Conservation (phyloP, 2,797 vertebrate species). For the Myotis pilosus region DNA sequence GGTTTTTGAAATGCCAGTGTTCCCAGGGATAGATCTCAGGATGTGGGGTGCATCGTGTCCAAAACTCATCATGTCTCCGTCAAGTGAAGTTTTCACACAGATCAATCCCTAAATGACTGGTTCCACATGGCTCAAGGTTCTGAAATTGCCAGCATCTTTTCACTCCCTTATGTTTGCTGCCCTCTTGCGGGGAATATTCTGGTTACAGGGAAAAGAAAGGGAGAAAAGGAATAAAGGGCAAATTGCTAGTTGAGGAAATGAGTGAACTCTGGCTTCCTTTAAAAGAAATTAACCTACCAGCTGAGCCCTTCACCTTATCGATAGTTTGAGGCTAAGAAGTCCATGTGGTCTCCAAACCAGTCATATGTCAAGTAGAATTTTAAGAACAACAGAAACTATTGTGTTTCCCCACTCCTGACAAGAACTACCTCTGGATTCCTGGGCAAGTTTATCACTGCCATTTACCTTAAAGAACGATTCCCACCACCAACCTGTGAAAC, state of each 20-base stretch:
- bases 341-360: background rate
- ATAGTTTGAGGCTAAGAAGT: background rate
- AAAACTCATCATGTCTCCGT: background rate
- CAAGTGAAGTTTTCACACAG: background rate
- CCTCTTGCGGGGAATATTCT: slow-evolving; percentile 40
- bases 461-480: background rate
- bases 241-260: background rate
- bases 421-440: background rate
- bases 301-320: background rate
- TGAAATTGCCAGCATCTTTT: background rate
- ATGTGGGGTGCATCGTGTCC: background rate
- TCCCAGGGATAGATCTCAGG: background rate
- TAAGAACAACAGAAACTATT: background rate
- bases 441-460: background rate
- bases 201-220: background rate
- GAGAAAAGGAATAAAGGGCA: background rate
- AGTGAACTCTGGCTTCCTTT: background rate
- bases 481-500: background rate
- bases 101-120: background rate
- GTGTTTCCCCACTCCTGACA: background rate
- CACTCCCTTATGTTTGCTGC: background rate
- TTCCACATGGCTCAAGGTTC: background rate
- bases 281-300: background rate
- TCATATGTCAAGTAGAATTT: background rate
- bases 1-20: background rate